Base-by-base conservation (phyloP, 2,888 invertebrate genomes). In the Agrochola macilenta region DNA sequence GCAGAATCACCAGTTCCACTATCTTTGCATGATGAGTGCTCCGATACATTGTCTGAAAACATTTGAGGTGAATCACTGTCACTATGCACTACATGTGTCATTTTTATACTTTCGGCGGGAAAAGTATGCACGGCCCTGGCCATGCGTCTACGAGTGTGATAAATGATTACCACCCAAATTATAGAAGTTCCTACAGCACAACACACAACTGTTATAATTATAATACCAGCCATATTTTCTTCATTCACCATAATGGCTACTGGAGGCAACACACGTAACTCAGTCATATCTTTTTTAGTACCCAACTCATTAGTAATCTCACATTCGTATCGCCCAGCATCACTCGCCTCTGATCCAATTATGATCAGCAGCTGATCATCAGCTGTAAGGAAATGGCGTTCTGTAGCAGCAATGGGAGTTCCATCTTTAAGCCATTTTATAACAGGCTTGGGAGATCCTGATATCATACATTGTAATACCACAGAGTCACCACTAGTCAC, bases 111-210 rank as follows among this genome's bases (percentile, higher is more conserved):
- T 91, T 96, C 96, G 84, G 96, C 92, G 82, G 96, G 95, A 92
- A 93, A 97, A 69, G 94, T 94, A 80, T 94, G 95, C 85, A 97
- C 95, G 74, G 97, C 93, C 81, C 97, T 95, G 68, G 97, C 97
- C 94, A 97, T 96, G 54, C 97, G 97, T 94, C 98, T 98, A 82
- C 98, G 97, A 8, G 98, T 98, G 91, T 98, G 98, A 93, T 98
- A 99, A 89, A 99, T 99, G 83, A 99, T 98, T 75, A 99, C 98
- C 69, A 99, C 98, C 99, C 99, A 99, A 73, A 99, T 97, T 26
- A 98, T 97, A 1, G 99, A 99, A 12, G 99, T 99, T n/a, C 98
- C 98, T 26, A 99, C 98, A 73, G 99, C 98, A 95, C 99, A 98
- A 93, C 98, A 98, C 61, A 99, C 98, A 0, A 99, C 98, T 7